Percentiles rank a stretch among this genome's conserved stretches.
Conservation (phyloP, 2,797 vertebrate genomes). For the Pyrocephalus nanus region DNA sequence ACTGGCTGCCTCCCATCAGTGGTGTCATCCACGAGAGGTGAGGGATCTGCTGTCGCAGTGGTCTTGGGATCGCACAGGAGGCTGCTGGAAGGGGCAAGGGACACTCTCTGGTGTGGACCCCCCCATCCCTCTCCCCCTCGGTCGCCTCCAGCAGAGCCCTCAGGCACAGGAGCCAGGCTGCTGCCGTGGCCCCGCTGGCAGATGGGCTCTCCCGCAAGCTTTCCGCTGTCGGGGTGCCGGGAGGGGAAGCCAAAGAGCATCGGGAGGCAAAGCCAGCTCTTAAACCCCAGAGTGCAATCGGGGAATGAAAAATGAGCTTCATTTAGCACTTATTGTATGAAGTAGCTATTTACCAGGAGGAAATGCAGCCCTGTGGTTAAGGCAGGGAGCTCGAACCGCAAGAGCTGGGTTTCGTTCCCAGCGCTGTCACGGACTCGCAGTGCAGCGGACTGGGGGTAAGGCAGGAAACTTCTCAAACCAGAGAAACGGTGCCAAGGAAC, state of each 20-base stretch:
- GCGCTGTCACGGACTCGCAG: neutral
- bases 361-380: constrained; percentile 68
- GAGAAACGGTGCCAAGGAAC: neutral
- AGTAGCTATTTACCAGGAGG: constrained; percentile 63
- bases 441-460: constrained; percentile 30
- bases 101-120: neutral
- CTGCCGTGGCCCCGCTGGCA: neutral
- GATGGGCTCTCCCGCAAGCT: neutral
- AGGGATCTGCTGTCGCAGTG: accelerated
- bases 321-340: constrained; percentile 70
- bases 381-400: constrained; percentile 49
- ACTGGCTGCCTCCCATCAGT: constrained; percentile 90
- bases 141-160: neutral
- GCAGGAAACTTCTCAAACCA: constrained; percentile 8
- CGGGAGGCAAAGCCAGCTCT: neutral
- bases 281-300: constrained; percentile 55
- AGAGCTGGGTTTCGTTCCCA: constrained; percentile 38
- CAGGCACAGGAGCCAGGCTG: neutral
- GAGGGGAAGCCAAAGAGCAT: neutral
- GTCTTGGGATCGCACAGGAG: neutral
- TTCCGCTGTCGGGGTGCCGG: neutral
- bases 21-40: constrained; percentile 90
- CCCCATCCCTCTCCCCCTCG: neutral
- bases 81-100: neutral
- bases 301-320: constrained; percentile 57